These are phyloP conservation scores for Littorina saxatilis DNA, from an alignment of 1,140 invertebrate species.

Conservation along the genomic window DNA sequence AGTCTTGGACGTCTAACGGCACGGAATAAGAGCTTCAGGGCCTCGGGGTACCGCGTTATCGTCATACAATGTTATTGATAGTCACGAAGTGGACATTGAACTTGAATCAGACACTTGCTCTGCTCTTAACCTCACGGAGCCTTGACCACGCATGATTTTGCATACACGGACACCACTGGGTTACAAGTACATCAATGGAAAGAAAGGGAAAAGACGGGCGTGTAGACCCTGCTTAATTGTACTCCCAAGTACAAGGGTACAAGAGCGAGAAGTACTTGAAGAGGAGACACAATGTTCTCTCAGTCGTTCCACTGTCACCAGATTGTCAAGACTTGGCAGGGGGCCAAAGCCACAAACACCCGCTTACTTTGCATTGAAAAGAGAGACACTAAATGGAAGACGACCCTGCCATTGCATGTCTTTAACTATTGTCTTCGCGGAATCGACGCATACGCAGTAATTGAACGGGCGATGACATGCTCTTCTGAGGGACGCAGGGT, in stretches of 20 bases:
- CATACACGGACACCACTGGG: neutral
- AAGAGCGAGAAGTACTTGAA: neutral
- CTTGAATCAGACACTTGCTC: no score
- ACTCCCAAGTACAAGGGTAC: neutral
- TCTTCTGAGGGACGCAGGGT: neutral
- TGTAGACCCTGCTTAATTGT: neutral
- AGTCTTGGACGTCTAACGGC: no score
- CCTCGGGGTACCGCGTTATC: no score
- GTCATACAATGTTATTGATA: no score
- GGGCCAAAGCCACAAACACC: neutral
- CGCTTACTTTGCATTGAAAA: neutral
- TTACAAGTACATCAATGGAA: neutral
- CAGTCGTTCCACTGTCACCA: neutral
- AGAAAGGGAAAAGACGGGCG: neutral
- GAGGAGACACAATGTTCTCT: neutral
- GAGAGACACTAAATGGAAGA: neutral
- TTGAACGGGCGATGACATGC: neutral
- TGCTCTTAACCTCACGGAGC: no score
- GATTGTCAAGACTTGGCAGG: neutral
- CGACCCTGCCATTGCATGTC: neutral
- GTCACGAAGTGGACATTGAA: no score
- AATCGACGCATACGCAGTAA: neutral
- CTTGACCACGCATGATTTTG: neutral
- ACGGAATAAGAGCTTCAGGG: no score
- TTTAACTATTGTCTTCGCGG: neutral